Conservation (phyloP, 1,140 invertebrate genomes). For the Melitaea cinxia region DNA sequence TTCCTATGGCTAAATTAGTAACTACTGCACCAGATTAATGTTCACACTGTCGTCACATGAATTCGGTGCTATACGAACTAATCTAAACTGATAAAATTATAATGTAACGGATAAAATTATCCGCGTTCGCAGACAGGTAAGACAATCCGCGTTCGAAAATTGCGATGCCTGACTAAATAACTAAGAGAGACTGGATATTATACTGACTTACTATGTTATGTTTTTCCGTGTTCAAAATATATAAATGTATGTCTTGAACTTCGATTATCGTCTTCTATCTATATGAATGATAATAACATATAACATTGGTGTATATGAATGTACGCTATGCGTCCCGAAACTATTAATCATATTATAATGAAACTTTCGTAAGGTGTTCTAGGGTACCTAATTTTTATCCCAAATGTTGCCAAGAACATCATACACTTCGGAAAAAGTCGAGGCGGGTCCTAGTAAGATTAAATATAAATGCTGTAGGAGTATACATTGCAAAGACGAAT, state of each 20-base stretch:
- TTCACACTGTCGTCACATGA: slow-evolving; percentile 23
- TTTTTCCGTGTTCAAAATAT: neutral
- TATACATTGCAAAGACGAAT: too few species aligned
- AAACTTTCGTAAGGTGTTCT: too few species aligned
- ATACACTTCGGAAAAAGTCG: too few species aligned
- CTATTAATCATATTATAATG: too few species aligned
- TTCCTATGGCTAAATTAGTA: slow-evolving; percentile 47
- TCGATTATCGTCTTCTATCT: too few species aligned
- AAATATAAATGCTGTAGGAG: too few species aligned
- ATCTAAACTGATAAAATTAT: slow-evolving; percentile 19
- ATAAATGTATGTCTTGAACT: neutral
- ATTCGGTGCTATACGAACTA: slow-evolving; percentile 17
- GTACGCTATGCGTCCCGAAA: too few species aligned
- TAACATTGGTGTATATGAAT: too few species aligned
- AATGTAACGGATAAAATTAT: slow-evolving; percentile 7
- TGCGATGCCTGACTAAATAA: neutral
- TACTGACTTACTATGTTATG: neutral
- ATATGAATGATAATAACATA: too few species aligned
- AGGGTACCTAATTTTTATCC: too few species aligned
- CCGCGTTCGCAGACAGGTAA: neutral
- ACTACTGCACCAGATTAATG: slow-evolving; percentile 31
- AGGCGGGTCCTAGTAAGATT: too few species aligned
- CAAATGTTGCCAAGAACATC: too few species aligned
- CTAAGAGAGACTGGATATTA: neutral
- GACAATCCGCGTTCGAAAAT: neutral